Conservation (phyloP, 1,140 invertebrate species). For the Bicyclus anynana region DNA sequence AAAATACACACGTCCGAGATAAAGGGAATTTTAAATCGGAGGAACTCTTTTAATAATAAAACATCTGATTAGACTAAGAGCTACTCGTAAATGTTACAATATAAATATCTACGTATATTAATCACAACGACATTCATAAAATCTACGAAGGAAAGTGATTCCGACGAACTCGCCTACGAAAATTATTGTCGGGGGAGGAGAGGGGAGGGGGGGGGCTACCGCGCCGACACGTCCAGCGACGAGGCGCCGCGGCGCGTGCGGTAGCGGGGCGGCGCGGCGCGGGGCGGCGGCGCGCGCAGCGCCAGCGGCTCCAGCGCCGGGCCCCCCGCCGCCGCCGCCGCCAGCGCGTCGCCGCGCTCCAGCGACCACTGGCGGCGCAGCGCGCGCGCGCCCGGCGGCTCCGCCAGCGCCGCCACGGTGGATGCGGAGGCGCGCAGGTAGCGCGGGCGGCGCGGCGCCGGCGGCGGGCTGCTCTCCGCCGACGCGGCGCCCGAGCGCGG, state of each 20-base stretch:
- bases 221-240: slow-evolving; percentile 17
- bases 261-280: slow-evolving; percentile 33
- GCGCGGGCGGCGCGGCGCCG: slow-evolving; percentile 25
- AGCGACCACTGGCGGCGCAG: slow-evolving; percentile 58
- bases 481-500: slow-evolving; percentile 45
- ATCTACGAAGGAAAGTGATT: slow-evolving; percentile 29
- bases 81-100: no score
- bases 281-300: slow-evolving; percentile 26
- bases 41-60: slow-evolving; percentile 41
- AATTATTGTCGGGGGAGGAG: slow-evolving; percentile 46
- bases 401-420: slow-evolving; percentile 26
- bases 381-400: slow-evolving; percentile 31
- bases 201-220: slow-evolving; percentile 11
- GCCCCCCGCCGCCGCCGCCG: slow-evolving; percentile 27
- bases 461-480: slow-evolving; percentile 48
- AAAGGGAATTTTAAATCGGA: slow-evolving; percentile 35
- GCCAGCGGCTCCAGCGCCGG: slow-evolving; percentile 14
- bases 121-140: slow-evolving; percentile 33
- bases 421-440: slow-evolving; percentile 33
- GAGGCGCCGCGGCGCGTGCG: slow-evolving; percentile 32
- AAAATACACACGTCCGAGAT: slow-evolving; percentile 48
- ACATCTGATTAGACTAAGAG: slow-evolving; percentile 32
- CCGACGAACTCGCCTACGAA: slow-evolving; percentile 29
- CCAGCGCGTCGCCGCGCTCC: slow-evolving; percentile 49
- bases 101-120: slow-evolving; percentile 23